Base-by-base conservation (phyloP, 2,888 invertebrate genomes). In the Beris morrisii region DNA sequence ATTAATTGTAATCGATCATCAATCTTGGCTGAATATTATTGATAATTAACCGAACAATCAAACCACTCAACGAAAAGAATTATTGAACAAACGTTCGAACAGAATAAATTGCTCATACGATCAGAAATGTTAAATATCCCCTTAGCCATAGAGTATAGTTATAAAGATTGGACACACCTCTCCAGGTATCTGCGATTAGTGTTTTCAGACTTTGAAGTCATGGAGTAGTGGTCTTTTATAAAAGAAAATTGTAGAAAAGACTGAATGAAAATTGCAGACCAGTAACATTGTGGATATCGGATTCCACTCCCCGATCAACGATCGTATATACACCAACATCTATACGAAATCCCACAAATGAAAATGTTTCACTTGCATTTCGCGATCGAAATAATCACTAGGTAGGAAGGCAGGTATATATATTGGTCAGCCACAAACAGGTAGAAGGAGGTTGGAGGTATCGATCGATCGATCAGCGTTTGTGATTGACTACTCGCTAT, bases 401-500 rank as follows among this genome's bases (percentile, higher is more conserved):
- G 57, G 61, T 38, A 48, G 48, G 32, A 48, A 30, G 31, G 59
- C 22, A 30, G 50, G 3, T 12, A n/a, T 50, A 32, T 22, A 32
- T 43, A 50, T 50, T 48, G 61, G 61, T 54, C 44, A 32, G 30
- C 44, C 28, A 58, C 28, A 28, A 30, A 7, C 30, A 28, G 13
- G 13, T 38, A 38, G 38, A 64, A 58, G 56, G 13, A 58, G 58
- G 58, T 45, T 58, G 58, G 45, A 7, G 59, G 59, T 65, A 59
- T 55, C 67, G 64, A 67, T 67, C 64, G 64, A 30, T 59, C 54
- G 45, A 38, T 50, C 38, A 50, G 59, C 43, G 54, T 54, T 59
- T 54, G 46, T 55, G 59, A 64, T 64, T 45, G 58, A 64, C 22
- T 54, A 52, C 50, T 52, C 57, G 30, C 46, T 53, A 31, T 48